These are phyloP conservation scores for Itoplectis maculator DNA, from an alignment of 2,888 invertebrate genomes.

Conservation along the genomic window DNA sequence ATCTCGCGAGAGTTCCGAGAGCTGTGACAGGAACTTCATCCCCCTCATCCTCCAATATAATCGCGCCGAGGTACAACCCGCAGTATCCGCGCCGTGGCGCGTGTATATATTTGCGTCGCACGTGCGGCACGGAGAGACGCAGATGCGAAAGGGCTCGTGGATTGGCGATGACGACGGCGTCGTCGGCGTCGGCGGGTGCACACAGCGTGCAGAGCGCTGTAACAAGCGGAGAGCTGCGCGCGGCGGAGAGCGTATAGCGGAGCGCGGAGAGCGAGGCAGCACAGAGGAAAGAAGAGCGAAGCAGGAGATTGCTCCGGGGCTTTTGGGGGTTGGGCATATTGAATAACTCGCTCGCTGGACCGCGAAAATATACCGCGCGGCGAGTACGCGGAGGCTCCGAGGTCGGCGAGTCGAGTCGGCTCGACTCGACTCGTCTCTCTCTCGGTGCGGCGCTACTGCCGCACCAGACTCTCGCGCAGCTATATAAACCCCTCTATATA, in stretches of 20 bases:
- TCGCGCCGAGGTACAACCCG: neutral
- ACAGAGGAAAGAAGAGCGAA: conserved; percentile 71
- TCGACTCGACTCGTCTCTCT: conserved; percentile 50
- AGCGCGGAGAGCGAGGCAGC: too few relatives aligned
- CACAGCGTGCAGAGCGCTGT: conserved; percentile 27
- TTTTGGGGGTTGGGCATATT: conserved; percentile 84
- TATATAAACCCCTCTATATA: too few relatives aligned
- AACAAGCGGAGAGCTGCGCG: too few relatives aligned
- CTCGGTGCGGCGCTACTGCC: conserved; percentile 50
- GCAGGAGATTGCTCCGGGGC: conserved; percentile 82
- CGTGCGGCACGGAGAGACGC: conserved; percentile 61
- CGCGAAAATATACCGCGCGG: conserved; percentile 84
- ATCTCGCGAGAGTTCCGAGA: conserved; percentile 21
- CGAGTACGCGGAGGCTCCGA: neutral
- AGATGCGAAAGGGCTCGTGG: conserved; percentile 57
- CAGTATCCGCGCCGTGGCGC: neutral
- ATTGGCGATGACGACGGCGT: too few relatives aligned
- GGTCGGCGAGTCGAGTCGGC: too few relatives aligned
- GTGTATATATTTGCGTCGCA: conserved; percentile 29
- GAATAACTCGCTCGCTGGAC: conserved; percentile 85
- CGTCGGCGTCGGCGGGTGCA: too few relatives aligned
- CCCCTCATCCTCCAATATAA: too few relatives aligned
- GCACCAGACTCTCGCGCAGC: conserved; percentile 21
- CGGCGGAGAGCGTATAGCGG: too few relatives aligned
- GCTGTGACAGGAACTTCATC: conserved; percentile 46